Base-by-base conservation (phyloP, 2,888 invertebrate genomes). In the Eueremaeus valkanovi region DNA sequence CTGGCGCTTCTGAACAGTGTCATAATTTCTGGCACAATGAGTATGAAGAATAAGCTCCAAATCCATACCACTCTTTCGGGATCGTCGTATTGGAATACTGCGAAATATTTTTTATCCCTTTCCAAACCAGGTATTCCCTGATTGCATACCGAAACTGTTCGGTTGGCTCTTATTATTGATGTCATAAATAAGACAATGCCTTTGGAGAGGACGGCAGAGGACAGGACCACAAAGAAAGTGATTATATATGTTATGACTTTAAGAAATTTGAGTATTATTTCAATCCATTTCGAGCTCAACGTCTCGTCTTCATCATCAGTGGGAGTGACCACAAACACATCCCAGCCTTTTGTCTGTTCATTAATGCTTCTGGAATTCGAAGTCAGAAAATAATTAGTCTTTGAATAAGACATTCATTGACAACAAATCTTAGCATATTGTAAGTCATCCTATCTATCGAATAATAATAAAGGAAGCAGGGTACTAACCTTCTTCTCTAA, bases 31-130 rank as follows among this genome's bases (percentile, higher is more conserved):
- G 96, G 96, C 73, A 94, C 89, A 49, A 92, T 88, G 82, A 92
- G 93, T 2, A 92, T 92, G 79, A 94, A 90, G 74, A 95, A 85
- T 73, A 96, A 84, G 77, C 92, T 92, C 94, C 95, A 95, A 84
- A 93, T 91, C 94, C 94, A 95, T 68, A 91, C 92, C 78, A 94
- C 90, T 74, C 93, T 88, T 84, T 95, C 94, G 80, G 90, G 90
- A 80, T 91, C 90, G 31, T 93, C 92, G 79, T 94, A 85, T 8
- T 75, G 51, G 45, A 77, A 72, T 80, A 88, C 88, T 11, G 91
- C 92, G 81, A 90, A 86, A 83, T 91, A 94, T 84, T 90, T 90
- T 84, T 92, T 92, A 85, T 92, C 92, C 82, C 92, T 89, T 58
- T 78, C 78, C 36, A 79, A 51, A 51, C 91, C 93, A 92, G 84